Conservation (phyloP, 2,113 vertebrate species). For the human region DNA sequence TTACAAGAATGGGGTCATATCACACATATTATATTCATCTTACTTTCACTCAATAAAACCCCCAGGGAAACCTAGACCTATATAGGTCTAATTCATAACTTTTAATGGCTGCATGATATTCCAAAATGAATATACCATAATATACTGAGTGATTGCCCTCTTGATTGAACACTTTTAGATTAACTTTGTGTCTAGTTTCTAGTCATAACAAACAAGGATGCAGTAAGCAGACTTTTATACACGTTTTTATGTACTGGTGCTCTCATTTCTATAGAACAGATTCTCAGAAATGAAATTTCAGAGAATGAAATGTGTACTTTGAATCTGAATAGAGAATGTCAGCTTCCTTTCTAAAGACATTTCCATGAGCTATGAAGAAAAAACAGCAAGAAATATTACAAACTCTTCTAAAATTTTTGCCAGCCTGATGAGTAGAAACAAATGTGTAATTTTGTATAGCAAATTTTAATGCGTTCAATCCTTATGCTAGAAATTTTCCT, state of each 20-base stretch:
- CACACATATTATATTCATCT: background rate
- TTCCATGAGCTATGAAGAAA: background rate
- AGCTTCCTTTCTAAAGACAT: background rate
- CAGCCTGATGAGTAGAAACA: background rate
- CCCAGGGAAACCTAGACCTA: background rate
- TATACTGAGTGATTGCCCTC: background rate
- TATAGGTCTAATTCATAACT: background rate
- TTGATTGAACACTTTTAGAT: background rate
- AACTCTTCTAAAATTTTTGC: constrained; percentile 4
- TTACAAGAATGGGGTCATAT: background rate
- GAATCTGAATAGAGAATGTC: background rate
- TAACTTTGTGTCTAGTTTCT: background rate
- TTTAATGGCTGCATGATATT: background rate
- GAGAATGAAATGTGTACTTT: background rate
- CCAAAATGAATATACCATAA: background rate
- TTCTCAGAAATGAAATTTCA: constrained; percentile 27
- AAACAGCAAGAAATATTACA: background rate
- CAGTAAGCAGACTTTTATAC: background rate
- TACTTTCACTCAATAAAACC: background rate
- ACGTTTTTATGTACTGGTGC: background rate
- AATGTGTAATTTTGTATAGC: background rate
- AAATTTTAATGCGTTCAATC: constrained; percentile 41
- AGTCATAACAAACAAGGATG: background rate
- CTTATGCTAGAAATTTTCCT: background rate
- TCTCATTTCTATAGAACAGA: background rate